Conservation (phyloP, 2,113 vertebrate genomes). For the Crocuta crocuta region DNA sequence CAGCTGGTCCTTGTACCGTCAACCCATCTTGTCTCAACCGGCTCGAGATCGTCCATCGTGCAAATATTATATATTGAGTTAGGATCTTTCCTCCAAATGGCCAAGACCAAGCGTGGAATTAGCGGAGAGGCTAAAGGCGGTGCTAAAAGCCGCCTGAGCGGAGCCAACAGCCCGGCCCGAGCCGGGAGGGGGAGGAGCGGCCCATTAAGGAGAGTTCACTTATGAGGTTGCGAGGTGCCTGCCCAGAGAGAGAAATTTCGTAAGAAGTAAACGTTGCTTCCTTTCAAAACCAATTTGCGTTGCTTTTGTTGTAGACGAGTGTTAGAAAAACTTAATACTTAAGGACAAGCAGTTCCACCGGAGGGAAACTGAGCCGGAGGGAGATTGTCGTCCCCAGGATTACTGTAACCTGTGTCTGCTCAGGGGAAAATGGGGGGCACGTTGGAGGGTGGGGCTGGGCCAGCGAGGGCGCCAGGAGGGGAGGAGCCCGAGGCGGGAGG, state of each 20-base stretch:
- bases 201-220: not conserved
- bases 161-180: not conserved
- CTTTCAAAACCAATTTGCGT: not conserved
- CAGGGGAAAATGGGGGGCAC: fast-evolving
- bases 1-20: not conserved
- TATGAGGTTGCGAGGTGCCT: not conserved
- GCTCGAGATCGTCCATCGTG: not conserved
- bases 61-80: not conserved
- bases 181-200: not conserved
- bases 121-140: not conserved
- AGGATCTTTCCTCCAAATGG: not conserved
- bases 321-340: not conserved
- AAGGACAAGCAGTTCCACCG: not conserved
- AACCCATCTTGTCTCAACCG: not conserved
- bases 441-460: not conserved
- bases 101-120: not conserved
- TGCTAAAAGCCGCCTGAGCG: not conserved
- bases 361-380: not conserved
- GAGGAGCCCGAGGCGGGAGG: too few species aligned
- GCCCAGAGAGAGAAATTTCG: not conserved
- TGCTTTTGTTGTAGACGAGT: not conserved
- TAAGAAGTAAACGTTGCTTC: not conserved
- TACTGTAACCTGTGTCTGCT: not conserved
- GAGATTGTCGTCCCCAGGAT: not conserved
- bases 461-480: too few species aligned